Evolutionary conservation across 1,140 invertebrate genomes (phyloP).

Genomic region (Ceratina japonica): DNA sequence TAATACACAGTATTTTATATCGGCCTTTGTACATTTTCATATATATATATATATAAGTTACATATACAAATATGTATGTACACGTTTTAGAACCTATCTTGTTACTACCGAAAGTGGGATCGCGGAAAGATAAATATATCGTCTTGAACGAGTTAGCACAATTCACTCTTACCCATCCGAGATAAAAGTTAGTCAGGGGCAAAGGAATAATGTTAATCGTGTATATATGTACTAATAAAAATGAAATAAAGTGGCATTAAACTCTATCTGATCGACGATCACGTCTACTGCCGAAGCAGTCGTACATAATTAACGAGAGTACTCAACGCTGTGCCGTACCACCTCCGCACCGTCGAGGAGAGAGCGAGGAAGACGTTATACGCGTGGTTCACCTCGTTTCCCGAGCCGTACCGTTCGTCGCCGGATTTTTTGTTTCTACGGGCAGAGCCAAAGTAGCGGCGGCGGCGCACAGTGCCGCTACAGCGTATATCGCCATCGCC

Average conservation of each 20-base stretch:
- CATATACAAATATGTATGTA: not conserved
- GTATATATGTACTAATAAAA: conserved; percentile 25
- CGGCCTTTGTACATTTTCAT: conserved; percentile 52
- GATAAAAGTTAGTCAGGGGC: not conserved
- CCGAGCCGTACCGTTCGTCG: conserved; percentile 80
- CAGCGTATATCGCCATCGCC: conserved; percentile 87
- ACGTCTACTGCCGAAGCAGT: too few relatives aligned
- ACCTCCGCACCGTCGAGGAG: too few relatives aligned
- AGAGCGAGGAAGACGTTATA: not conserved
- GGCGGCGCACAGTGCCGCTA: conserved; percentile 86
- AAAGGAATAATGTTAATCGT: conserved; percentile 5
- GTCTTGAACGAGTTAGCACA: not conserved
- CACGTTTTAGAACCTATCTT: too few relatives aligned
- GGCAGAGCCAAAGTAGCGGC: conserved; percentile 87
- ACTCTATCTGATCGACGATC: too few relatives aligned
- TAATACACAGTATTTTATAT: conserved; percentile 40
- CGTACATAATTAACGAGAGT: too few relatives aligned
- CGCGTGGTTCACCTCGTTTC: conserved; percentile 36
- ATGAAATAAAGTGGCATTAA: conserved; percentile 33
- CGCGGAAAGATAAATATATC: not conserved
- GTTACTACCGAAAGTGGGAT: too few relatives aligned
- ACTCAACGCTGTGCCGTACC: too few relatives aligned
- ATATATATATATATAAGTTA: conserved; percentile 31
- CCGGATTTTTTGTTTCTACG: conserved; percentile 88
- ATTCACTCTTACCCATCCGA: conserved; percentile 2